These are phyloP conservation scores for Ennomos quercinarius DNA, from an alignment of 2,888 invertebrate genomes.

Conservation along the genomic window DNA sequence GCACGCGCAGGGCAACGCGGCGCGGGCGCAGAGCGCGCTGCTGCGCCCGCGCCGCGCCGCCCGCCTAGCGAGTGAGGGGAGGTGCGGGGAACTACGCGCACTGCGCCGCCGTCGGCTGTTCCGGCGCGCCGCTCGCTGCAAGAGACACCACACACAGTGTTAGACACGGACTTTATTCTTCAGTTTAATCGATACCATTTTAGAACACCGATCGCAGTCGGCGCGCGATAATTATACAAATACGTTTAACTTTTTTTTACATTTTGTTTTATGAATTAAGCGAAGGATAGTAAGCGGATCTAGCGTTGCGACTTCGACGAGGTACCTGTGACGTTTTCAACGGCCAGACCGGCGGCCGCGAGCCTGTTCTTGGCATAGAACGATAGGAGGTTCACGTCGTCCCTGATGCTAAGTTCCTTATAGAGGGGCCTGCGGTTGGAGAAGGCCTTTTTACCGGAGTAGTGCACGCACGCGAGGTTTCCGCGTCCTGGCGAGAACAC, in stretches of 20 bases:
- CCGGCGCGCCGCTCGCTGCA: constrained; percentile 84
- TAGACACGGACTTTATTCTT: constrained; percentile 80
- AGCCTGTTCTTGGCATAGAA: constrained; percentile 93
- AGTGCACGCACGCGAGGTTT: constrained; percentile 93
- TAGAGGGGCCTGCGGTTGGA: constrained; percentile 90
- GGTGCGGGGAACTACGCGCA: constrained; percentile 78
- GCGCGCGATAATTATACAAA: constrained; percentile 52
- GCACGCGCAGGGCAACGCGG: constrained; percentile 55
- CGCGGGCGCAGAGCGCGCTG: constrained; percentile 56
- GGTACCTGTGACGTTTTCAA: constrained; percentile 82
- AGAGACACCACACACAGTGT: constrained; percentile 85
- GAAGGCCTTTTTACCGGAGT: constrained; percentile 92
- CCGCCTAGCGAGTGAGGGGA: constrained; percentile 48
- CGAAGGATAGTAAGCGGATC: constrained; percentile 74
- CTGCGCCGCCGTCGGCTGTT: constrained; percentile 85
- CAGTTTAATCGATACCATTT: constrained; percentile 56
- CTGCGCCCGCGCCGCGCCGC: constrained; percentile 57
- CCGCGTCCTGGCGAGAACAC: constrained; percentile 89
- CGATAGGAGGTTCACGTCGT: constrained; percentile 94
- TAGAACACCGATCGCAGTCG: constrained; percentile 55
- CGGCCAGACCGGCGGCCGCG: constrained; percentile 85
- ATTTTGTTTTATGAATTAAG: constrained; percentile 70
- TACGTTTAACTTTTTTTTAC: constrained; percentile 60
- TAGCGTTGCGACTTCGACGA: constrained; percentile 66
- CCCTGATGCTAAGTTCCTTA: constrained; percentile 91